phyloP scores from a whole-genome alignment of 2,888 invertebrate genomes.

The Orthosia incerta region DNA sequence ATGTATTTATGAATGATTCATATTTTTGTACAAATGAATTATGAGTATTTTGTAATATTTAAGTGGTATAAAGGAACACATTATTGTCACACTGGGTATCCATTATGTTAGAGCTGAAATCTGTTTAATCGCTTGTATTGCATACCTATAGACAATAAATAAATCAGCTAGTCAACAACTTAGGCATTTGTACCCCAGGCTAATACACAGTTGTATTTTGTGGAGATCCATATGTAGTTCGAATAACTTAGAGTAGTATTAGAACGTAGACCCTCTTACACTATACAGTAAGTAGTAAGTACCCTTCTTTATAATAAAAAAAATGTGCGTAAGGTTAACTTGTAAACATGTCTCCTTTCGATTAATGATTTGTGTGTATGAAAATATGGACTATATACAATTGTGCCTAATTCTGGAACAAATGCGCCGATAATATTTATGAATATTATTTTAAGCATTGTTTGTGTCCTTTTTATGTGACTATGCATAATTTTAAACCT shows the following conservation, averaged over 20 bases:
- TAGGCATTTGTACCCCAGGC: constrained; percentile 73
- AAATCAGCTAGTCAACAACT: constrained; percentile 80
- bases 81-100: constrained; percentile 63
- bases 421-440: constrained; percentile 72
- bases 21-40: constrained; percentile 84
- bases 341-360: constrained; percentile 52
- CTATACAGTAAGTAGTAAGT: constrained; percentile 59
- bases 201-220: constrained; percentile 64
- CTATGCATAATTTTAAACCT: constrained; percentile 84
- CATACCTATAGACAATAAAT: constrained; percentile 67
- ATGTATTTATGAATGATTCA: constrained; percentile 73
- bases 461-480: constrained; percentile 79
- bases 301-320: constrained; percentile 47
- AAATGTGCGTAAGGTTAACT: constrained; percentile 52
- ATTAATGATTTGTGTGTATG: constrained; percentile 69
- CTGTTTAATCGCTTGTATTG: constrained; percentile 66
- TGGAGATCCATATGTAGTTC: constrained; percentile 54
- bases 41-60: constrained; percentile 67
- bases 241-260: constrained; percentile 59
- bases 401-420: constrained; percentile 70
- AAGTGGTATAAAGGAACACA: constrained; percentile 52
- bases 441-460: constrained; percentile 69
- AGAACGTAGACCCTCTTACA: constrained; percentile 51
- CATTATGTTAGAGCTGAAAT: constrained; percentile 66
- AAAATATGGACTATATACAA: constrained; percentile 68